Conservation (phyloP, 2,113 vertebrate genomes). For the Ursus arctos region DNA sequence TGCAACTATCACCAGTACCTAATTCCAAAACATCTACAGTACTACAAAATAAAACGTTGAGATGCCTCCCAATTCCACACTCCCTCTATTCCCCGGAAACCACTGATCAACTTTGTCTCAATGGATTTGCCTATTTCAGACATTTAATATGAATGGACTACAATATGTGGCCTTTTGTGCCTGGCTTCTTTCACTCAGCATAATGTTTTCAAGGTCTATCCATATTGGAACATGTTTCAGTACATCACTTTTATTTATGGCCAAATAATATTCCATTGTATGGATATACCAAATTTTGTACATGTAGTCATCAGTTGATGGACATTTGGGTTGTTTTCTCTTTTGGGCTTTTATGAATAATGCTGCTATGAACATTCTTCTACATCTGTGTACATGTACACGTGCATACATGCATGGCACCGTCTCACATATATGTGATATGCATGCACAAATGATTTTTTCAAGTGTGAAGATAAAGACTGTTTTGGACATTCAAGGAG, state of each 20-base stretch:
- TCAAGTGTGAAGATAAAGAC: neutral
- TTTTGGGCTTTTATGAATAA: neutral
- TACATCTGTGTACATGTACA: neutral
- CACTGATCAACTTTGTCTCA: neutral
- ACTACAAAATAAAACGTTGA: neutral
- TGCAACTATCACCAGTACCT: neutral
- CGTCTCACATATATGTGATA: neutral
- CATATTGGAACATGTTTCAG: neutral
- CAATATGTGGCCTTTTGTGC: neutral
- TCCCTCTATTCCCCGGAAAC: neutral
- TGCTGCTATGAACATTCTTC: neutral
- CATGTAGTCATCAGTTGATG: neutral
- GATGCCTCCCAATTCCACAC: neutral
- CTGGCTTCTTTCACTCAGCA: neutral
- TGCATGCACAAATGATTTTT: neutral
- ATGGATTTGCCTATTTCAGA: neutral
- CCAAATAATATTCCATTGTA: slow-evolving; percentile 8
- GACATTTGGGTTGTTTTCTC: neutral
- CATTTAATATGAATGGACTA: neutral
- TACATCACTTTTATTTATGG: neutral
- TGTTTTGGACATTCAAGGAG: neutral
- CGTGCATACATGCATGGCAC: neutral
- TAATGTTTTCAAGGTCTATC: neutral
- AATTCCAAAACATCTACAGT: neutral
- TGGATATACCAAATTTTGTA: slow-evolving; percentile 11